Evolutionary conservation across 1,140 invertebrate species (phyloP).

Genomic region (Elysia chlorotica): DNA sequence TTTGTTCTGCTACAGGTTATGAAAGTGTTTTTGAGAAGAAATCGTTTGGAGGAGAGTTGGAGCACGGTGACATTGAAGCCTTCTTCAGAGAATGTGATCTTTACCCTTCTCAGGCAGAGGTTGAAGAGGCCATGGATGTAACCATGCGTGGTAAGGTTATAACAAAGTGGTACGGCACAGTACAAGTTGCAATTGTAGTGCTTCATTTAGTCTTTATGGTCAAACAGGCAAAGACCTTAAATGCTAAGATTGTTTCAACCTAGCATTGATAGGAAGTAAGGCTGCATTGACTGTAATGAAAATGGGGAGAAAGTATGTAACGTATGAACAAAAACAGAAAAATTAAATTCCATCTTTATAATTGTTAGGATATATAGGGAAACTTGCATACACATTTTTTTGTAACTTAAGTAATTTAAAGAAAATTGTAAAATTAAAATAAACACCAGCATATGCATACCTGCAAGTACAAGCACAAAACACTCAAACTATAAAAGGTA

Average conservation of each 20-base stretch:
- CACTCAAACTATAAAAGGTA: too few relatives aligned
- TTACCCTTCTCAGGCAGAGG: constrained; percentile 50
- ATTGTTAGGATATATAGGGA: too few relatives aligned
- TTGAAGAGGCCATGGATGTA: constrained; percentile 52
- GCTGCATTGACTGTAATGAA: too few relatives aligned
- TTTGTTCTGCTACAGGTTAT: constrained; percentile 44
- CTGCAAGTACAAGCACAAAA: too few relatives aligned
- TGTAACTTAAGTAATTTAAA: too few relatives aligned
- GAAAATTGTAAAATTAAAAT: too few relatives aligned
- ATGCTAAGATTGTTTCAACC: background rate
- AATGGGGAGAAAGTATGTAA: too few relatives aligned
- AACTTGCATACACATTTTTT: too few relatives aligned
- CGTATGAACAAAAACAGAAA: too few relatives aligned
- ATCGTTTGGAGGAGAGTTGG: constrained; percentile 53
- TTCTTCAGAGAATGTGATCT: constrained; percentile 59
- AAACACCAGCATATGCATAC: too few relatives aligned
- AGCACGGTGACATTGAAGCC: constrained; percentile 42
- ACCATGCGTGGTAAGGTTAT: constrained; percentile 30
- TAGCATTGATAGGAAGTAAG: too few relatives aligned
- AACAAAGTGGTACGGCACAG: too few relatives aligned
- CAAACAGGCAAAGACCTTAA: background rate
- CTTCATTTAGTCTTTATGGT: background rate
- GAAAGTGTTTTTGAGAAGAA: constrained; percentile 58
- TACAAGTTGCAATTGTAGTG: background rate
- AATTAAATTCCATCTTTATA: background rate